Base-by-base conservation (phyloP, 2,113 vertebrate species). In the Gymnobelideus leadbeateri region DNA sequence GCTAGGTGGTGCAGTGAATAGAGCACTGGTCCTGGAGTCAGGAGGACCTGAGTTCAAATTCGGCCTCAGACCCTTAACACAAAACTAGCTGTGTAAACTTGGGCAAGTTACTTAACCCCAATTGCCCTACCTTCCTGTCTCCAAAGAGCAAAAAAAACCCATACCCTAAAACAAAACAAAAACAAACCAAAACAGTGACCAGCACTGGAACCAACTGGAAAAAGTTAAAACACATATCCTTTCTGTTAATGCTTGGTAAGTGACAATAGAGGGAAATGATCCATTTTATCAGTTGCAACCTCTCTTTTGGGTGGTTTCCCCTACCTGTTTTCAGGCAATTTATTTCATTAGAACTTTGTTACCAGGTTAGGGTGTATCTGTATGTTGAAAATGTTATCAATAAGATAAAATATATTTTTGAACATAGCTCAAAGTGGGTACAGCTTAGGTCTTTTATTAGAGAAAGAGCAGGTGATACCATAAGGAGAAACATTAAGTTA, bases 341-440 rank as follows among this genome's bases (percentile, higher is more conserved):
- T 43, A 43, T 84, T 84, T 84, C n/a, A 43, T 84, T 84, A 84
- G 19, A 84, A 19, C 0, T 9, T 43, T 84, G 16, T 43, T 23
- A 84, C 6, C n/a, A 43, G 21, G 19, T 43, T 84, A n/a, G 68
- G 19, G 23, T 84, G 19, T 16, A 84, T 84, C 68, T 84, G 16
- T 11, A 43, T 43, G 7, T 21, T 84, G 5, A 84, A 84, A 84
- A 84, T 84, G 19, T 77, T 77, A n/a, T 84, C 9, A 23, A 21
- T 84, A 84, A 84, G 37, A 84, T 84, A 84, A 68, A 96, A 95
- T 68, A 21, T 94, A 3, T 24, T 90, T 24, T 8, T 89, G 54
- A 89, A 95, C 92, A 7, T 90, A 93, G 47, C n/a, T 94, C 55
- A 92, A 90, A 94, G 91, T 95, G 91, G 43, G 89, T 50, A 10